Evolutionary conservation across 2,888 invertebrate species (phyloP), one percentile per base, ranked within the genome.

Genomic region (Thymelicus sylvestris): DNA sequence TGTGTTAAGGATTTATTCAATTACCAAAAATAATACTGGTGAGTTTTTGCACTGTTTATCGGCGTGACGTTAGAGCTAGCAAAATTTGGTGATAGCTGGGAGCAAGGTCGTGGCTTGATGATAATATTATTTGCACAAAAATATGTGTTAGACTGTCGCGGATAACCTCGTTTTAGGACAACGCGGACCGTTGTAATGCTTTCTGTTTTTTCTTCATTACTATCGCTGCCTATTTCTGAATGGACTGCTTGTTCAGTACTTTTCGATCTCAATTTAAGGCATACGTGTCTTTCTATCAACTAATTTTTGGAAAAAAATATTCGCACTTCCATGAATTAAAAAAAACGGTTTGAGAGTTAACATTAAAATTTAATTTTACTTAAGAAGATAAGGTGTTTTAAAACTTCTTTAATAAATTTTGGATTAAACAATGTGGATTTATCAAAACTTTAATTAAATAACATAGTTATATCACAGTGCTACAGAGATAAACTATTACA

Each of bases 101-200:
- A 91, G 91, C 93, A 92, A 93, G 93, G 93, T 92, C 92, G 91
- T 79, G 84, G 81, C 86, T 84, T 83, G 82, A 80, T 87, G 92
- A 93, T 93, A 92, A 92, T 90, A 89, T 87, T 93, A 92, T 93
- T 93, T 93, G 91, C 92, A 91, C 91, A 86, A 90, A 93, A 90
- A 90, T 89, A 77, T 88, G 86, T 89, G 90, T 89, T 90, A 92
- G 90, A 90, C 83, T 86, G 85, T 84, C 84, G 84, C 86, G 93
- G 92, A 92, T 93, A 93, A 93, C 93, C 93, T 93, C 92, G 88
- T 87, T 92, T 87, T 81, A 78, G 83, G 79, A 92, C 90, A 92
- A 91, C 85, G 89, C 81, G 79, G 78, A 77, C 80, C 84, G 81
- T 87, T 89, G 83, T 89, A 69, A 77, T 79, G 6, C 60, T 74